phyloP scores from a whole-genome alignment of 2,888 invertebrate genomes.

The Falcaria lacertinaria region DNA sequence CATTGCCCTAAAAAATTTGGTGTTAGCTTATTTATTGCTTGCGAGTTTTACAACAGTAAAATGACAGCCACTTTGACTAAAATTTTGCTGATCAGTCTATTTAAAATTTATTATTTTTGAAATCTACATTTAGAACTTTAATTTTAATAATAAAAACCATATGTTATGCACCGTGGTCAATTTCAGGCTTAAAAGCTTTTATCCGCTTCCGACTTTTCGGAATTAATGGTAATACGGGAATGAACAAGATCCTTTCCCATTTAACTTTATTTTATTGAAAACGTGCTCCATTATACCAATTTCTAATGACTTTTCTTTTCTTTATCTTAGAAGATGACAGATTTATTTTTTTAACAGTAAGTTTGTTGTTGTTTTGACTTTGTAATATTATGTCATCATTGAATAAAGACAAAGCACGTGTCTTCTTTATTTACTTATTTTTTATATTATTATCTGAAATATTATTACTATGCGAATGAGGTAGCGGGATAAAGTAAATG shows the following conservation, averaged over 20 bases:
- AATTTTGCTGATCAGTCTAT: no score
- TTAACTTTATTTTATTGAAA: constrained; percentile 19
- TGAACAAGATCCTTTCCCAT: background rate
- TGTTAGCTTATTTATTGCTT: no score
- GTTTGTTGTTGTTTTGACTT: background rate
- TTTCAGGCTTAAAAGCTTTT: background rate
- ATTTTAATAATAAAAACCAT: no score
- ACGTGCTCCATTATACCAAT: constrained; percentile 8
- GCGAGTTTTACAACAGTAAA: no score
- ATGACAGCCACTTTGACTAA: no score
- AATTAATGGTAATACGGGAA: background rate
- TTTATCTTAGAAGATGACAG: background rate
- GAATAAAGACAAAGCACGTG: background rate
- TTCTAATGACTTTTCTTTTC: constrained; percentile 1
- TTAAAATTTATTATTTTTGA: no score
- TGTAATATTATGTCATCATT: background rate
- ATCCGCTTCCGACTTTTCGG: background rate
- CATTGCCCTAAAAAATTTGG: no score
- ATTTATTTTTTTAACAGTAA: background rate
- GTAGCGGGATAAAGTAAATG: no score
- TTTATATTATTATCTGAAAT: no score
- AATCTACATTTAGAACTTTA: no score
- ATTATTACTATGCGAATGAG: no score
- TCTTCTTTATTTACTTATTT: background rate
- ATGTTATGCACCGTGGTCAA: background rate